Percentiles rank a stretch among this genome's conserved stretches.
Evolutionary conservation across 30 jellyfish, hydroid and myxozoan species (phyloP).

Genomic region (Pelagia noctiluca): DNA sequence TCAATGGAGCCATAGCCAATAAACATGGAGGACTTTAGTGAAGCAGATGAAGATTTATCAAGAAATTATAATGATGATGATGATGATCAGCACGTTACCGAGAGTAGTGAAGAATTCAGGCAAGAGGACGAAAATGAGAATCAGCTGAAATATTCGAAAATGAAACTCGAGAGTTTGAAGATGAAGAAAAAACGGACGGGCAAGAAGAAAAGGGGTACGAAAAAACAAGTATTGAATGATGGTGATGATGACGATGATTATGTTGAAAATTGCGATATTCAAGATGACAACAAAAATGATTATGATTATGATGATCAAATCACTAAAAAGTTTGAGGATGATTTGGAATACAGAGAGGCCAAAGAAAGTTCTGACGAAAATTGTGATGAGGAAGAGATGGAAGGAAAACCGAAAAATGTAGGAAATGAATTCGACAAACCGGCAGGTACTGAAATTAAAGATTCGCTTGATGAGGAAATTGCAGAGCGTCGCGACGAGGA

Average conservation of each 20-base stretch:
- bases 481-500: not conserved
- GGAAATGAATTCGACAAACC: not conserved
- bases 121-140: not conserved
- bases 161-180: not conserved
- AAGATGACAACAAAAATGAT: not conserved
- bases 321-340: not conserved
- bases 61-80: too few species aligned
- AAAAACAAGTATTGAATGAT: not conserved
- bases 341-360: constrained; percentile 4
- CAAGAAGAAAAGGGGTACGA: not conserved
- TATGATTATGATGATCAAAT: not conserved
- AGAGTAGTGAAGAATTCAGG: not conserved
- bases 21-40: too few species aligned
- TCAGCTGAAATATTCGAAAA: not conserved
- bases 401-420: not conserved
- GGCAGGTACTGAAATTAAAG: not conserved
- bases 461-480: not conserved
- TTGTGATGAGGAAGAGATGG: not conserved
- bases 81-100: too few species aligned
- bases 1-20: too few species aligned
- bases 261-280: not conserved
- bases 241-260: not conserved
- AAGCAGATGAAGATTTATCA: too few species aligned
- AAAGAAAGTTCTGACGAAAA: not conserved
- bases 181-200: not conserved